phyloP scores from a whole-genome alignment of 2,797 vertebrate species.

The Decapterus maruadsi region DNA sequence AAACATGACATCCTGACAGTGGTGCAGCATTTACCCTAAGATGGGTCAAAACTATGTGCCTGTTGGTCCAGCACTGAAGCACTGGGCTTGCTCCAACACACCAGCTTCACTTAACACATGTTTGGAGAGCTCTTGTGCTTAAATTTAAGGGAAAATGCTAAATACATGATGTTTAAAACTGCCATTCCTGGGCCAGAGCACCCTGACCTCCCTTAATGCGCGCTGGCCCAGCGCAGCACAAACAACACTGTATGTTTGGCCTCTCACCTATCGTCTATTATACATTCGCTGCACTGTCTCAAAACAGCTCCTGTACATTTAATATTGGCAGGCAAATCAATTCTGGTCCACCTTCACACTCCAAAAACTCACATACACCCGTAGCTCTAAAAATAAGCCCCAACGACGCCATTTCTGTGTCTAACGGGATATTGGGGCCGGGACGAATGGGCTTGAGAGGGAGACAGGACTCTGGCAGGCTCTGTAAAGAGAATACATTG shows the following conservation, averaged over 20 bases:
- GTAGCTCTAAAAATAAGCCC: conserved; percentile 23
- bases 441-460: conserved; percentile 20
- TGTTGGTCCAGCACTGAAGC: too few species aligned
- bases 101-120: not conserved
- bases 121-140: not conserved
- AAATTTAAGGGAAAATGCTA: not conserved
- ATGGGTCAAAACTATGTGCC: too few species aligned
- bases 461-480: conserved; percentile 13
- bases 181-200: not conserved
- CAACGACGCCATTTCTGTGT: not conserved
- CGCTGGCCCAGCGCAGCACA: not conserved
- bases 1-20: too few species aligned
- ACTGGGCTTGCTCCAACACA: too few species aligned
- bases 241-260: not conserved
- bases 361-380: conserved; percentile 10
- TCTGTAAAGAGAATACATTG: conserved; percentile 7
- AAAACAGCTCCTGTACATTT: not conserved
- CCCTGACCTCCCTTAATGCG: not conserved
- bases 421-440: not conserved
- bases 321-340: conserved; percentile 17
- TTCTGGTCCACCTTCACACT: conserved; percentile 30
- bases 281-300: not conserved
- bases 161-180: not conserved
- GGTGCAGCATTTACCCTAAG: too few species aligned
- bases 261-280: not conserved